A percentile compares a stretch with the other conserved stretches of the same genome.
Conservation (phyloP, 1,140 invertebrate species). For the Parapsyche elsis region DNA sequence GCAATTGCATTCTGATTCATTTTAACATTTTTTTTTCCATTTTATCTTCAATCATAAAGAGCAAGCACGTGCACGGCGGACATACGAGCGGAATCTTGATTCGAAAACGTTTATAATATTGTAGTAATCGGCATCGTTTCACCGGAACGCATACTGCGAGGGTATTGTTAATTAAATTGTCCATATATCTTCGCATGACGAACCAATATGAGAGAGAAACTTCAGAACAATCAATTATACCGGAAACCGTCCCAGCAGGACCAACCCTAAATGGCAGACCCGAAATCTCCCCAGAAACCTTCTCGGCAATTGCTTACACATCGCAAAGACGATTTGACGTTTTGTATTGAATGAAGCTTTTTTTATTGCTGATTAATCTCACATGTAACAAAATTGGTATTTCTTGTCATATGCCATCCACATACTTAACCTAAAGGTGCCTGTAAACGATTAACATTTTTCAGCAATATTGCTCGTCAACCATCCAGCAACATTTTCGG, state of each 20-base stretch:
- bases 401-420: too few relatives aligned
- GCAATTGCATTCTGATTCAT: slow-evolving; percentile 4
- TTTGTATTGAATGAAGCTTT: background rate
- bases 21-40: background rate
- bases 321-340: background rate
- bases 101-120: background rate
- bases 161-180: slow-evolving; percentile 49
- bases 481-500: too few relatives aligned
- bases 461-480: too few relatives aligned
- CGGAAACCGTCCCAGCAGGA: slow-evolving; percentile 28
- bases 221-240: slow-evolving; percentile 49
- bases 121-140: background rate
- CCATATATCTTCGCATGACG: slow-evolving; percentile 46
- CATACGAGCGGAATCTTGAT: background rate
- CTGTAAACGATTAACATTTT: too few relatives aligned
- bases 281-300: background rate
- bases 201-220: slow-evolving; percentile 35
- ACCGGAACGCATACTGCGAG: background rate
- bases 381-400: too few relatives aligned
- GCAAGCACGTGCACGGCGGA: background rate
- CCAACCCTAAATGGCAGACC: slow-evolving; percentile 2
- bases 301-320: slow-evolving; percentile 1
- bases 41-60: background rate
- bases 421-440: too few relatives aligned
- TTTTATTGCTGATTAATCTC: background rate